Base-by-base conservation (phyloP, 2,888 invertebrate genomes). In the Machimus atricapillus region DNA sequence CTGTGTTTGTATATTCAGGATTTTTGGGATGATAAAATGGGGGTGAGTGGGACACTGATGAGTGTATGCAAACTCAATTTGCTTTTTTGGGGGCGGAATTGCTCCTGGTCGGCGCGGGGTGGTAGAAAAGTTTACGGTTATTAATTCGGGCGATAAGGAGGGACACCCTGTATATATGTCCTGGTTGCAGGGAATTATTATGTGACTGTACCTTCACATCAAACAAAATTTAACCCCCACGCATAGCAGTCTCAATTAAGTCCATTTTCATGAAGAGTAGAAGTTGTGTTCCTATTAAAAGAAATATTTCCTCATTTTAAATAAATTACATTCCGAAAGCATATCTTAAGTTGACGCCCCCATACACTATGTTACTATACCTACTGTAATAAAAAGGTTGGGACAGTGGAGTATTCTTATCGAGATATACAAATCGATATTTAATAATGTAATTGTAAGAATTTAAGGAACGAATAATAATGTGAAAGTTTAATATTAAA, bases 61-160 rank as follows among this genome's bases (percentile, higher is more conserved):
- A 43, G 85, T 74, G 43, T 85, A 85, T 85, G 85, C 73, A 85
- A 85, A 85, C 85, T 74, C 74, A 73, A 85, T 85, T 85, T 74
- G 40, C 40, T 74, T 85, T 43, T 74, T 85, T 74, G n/a, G 76
- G 76, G 34, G n/a, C 76, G 27, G 40, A 76, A 76, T 76, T 37
- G 27, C 66, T 66, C 23, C 9, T 66, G 27, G 66, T 66, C 66
- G 27, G 23, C 66, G 23, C 43, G 1, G 66, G 66, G 66, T 66
- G 66, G 66, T 3, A 66, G 37, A 40, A 37, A 76, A 34, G 40
- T 76, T 76, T 76, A 76, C 76, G 34, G 40, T 76, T 76, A 76
- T 76, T 76, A 76, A 76, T 76, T 76, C 76, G 14, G 66, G 76
- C 76, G 76, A 76, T 76, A 76, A 76, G 76, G 34, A 76, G 37